Conservation (phyloP, 2,888 invertebrate species). For the Meliscaeva auricollis region DNA sequence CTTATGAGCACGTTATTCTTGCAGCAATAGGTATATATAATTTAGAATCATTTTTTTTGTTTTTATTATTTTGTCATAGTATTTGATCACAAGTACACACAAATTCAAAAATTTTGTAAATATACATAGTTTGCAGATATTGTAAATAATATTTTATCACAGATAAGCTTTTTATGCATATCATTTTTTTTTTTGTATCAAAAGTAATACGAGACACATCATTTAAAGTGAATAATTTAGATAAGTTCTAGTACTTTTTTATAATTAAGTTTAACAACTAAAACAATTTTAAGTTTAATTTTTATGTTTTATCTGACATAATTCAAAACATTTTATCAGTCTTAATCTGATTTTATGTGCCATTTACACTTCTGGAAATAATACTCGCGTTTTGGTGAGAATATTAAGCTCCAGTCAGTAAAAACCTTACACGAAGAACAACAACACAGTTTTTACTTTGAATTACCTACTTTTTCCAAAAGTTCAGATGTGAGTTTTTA, state of each 20-base stretch:
- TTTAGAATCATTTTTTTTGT: slow-evolving; percentile 12
- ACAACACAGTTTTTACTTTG: too few relatives aligned
- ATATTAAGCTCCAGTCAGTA: too few relatives aligned
- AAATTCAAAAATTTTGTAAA: not conserved
- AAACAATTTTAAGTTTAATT: too few relatives aligned
- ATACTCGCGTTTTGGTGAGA: too few relatives aligned
- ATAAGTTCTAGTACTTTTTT: not conserved
- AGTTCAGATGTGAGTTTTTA: too few relatives aligned
- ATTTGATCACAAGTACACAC: slow-evolving; percentile 62
- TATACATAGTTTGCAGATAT: not conserved
- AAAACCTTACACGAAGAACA: too few relatives aligned
- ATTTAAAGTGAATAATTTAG: too few relatives aligned
- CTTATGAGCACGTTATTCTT: slow-evolving; percentile 57
- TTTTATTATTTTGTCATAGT: slow-evolving; percentile 19
- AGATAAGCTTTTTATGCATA: not conserved
- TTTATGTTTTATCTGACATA: too few relatives aligned
- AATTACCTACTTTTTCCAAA: too few relatives aligned
- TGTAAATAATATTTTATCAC: not conserved
- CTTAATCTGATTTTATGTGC: too few relatives aligned
- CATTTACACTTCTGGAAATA: too few relatives aligned
- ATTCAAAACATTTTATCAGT: too few relatives aligned
- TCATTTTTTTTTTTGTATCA: not conserved
- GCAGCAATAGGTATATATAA: slow-evolving; percentile 30
- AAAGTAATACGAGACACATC: not conserved
- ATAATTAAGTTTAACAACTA: not conserved